These are phyloP conservation scores for Melanerpes aurifrons DNA, from an alignment of 2,113 vertebrate genomes.

Conservation along the genomic window DNA sequence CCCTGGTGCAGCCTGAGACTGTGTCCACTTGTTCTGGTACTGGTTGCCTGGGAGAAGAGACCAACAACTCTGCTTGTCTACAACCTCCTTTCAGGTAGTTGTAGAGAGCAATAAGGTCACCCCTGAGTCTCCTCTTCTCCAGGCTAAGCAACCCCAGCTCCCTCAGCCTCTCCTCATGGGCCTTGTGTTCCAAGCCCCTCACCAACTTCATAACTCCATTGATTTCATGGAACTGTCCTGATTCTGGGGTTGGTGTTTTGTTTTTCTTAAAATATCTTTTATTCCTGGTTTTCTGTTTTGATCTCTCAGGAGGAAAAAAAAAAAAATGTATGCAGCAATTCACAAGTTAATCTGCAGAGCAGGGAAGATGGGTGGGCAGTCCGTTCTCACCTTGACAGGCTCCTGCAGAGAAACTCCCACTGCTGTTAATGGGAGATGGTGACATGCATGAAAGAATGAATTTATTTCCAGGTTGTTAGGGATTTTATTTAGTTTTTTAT, in stretches of 20 bases:
- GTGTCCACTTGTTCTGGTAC: too few relatives aligned
- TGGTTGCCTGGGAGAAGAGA: too few relatives aligned
- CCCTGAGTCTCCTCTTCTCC: too few relatives aligned
- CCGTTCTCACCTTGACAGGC: not conserved
- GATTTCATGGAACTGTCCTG: not conserved
- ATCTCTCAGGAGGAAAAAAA: not conserved
- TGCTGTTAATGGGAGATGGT: constrained; percentile 2
- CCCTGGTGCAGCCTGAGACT: too few relatives aligned
- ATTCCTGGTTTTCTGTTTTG: not conserved
- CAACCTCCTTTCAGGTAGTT: too few relatives aligned
- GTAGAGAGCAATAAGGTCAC: too few relatives aligned
- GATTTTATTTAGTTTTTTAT: not conserved
- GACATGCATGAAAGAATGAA: not conserved
- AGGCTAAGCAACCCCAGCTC: too few relatives aligned
- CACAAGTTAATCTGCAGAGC: not conserved
- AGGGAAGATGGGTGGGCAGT: not conserved
- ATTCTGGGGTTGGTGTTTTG: not conserved
- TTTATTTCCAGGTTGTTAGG: not conserved
- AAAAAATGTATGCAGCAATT: not conserved
- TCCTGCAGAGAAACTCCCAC: not conserved
- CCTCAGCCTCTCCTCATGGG: too few relatives aligned
- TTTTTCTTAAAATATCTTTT: not conserved
- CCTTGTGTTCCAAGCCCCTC: too few relatives aligned
- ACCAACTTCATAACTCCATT: not conserved
- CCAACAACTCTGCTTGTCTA: too few relatives aligned